Evolutionary conservation across 2,888 invertebrate genomes (phyloP).

Genomic region (Stegophylla sp.): DNA sequence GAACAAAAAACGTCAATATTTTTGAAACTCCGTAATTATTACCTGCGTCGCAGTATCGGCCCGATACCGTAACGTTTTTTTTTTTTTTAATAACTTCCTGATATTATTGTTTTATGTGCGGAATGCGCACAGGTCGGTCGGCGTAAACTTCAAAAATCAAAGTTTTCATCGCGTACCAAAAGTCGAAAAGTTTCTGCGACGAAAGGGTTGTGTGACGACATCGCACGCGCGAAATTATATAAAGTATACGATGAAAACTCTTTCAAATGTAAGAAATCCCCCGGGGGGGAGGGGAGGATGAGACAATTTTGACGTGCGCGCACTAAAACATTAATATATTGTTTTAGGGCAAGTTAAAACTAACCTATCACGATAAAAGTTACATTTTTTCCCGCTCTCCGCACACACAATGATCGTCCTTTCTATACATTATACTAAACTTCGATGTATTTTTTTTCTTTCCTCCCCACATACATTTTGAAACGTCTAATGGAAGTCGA

Average conservation of each 20-base stretch:
- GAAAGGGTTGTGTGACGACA: conserved; percentile 2
- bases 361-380: conserved; percentile 17
- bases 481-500: neutral
- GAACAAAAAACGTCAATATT: too few relatives aligned
- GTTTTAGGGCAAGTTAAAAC: conserved; percentile 29
- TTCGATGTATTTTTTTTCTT: neutral
- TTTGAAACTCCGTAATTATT: too few relatives aligned
- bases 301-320: conserved; percentile 26
- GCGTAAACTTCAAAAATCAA: neutral
- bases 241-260: conserved; percentile 22
- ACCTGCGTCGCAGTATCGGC: too few relatives aligned
- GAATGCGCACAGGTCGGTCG: neutral
- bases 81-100: too few relatives aligned
- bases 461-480: neutral
- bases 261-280: conserved; percentile 31
- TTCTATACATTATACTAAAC: neutral
- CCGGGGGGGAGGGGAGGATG: too few relatives aligned
- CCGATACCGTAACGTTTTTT: too few relatives aligned
- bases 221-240: conserved; percentile 26
- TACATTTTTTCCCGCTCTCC: neutral
- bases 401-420: neutral
- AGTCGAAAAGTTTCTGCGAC: neutral
- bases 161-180: neutral
- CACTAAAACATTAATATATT: conserved; percentile 45
- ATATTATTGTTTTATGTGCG: too few relatives aligned